These are phyloP conservation scores for Microctonus brassicae DNA, from an alignment of 2,888 invertebrate genomes.

Conservation along the genomic window DNA sequence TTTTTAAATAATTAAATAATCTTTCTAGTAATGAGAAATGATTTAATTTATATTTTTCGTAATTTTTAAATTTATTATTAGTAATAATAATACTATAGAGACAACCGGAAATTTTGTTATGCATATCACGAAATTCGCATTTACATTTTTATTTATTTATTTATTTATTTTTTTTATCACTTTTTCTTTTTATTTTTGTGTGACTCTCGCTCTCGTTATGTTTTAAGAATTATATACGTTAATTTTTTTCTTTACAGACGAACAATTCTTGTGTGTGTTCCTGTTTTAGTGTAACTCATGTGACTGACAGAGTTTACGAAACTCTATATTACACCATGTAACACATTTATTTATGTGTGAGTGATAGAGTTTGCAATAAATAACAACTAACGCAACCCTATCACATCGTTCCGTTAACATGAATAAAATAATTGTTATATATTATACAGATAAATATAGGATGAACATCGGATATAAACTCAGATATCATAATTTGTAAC, in stretches of 20 bases:
- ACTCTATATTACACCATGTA: slow-evolving; percentile 16
- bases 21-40: background rate
- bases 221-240: background rate
- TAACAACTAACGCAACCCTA: background rate
- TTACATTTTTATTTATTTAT: background rate
- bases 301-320: slow-evolving; percentile 18
- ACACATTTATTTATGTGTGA: slow-evolving; percentile 3
- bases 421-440: background rate
- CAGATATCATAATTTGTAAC: background rate
- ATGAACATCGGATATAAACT: background rate
- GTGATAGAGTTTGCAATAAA: background rate
- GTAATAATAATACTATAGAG: background rate
- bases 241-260: background rate
- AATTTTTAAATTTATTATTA: background rate
- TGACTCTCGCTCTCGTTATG: background rate
- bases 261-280: background rate
- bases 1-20: background rate
- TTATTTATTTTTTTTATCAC: background rate
- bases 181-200: background rate
- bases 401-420: background rate
- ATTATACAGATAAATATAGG: background rate
- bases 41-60: background rate
- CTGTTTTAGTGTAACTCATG: background rate
- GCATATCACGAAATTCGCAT: background rate
- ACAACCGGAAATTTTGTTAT: background rate